phyloP scores from a whole-genome alignment of 2,113 vertebrate genomes.

The Scalopus aquaticus region DNA sequence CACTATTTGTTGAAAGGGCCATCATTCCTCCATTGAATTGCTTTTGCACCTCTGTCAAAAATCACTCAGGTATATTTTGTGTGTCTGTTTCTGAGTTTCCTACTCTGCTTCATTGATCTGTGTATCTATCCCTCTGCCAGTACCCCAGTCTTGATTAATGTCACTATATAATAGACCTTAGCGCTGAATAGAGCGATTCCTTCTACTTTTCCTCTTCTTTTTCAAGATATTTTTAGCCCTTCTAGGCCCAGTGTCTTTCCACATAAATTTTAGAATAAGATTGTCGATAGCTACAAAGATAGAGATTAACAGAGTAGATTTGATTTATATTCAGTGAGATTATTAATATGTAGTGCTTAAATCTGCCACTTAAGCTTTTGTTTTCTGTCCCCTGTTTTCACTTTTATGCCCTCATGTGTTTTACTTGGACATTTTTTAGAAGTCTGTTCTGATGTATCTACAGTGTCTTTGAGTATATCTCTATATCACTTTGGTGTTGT shows the following conservation, averaged over 20 bases:
- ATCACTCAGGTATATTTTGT: background rate
- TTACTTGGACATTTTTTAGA: background rate
- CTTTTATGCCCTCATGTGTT: background rate
- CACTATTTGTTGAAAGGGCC: conserved; percentile 25
- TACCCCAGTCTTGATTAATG: background rate
- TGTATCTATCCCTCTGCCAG: background rate
- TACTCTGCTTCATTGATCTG: conserved; percentile 16
- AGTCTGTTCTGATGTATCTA: background rate
- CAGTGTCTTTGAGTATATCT: background rate
- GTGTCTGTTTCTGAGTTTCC: background rate
- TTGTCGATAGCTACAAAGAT: background rate
- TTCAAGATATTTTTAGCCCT: background rate
- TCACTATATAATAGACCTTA: background rate
- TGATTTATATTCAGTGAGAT: background rate
- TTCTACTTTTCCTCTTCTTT: background rate
- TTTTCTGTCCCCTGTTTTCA: background rate
- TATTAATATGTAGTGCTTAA: background rate
- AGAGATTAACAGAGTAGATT: background rate
- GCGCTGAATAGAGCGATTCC: background rate
- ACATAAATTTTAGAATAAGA: background rate
- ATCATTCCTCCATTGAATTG: background rate
- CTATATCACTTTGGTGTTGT: background rate
- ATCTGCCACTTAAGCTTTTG: background rate
- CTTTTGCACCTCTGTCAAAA: conserved; percentile 7
- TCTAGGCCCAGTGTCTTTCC: background rate